Base-by-base conservation (phyloP, 1,140 invertebrate species). In the Cheumatopsyche charites region DNA sequence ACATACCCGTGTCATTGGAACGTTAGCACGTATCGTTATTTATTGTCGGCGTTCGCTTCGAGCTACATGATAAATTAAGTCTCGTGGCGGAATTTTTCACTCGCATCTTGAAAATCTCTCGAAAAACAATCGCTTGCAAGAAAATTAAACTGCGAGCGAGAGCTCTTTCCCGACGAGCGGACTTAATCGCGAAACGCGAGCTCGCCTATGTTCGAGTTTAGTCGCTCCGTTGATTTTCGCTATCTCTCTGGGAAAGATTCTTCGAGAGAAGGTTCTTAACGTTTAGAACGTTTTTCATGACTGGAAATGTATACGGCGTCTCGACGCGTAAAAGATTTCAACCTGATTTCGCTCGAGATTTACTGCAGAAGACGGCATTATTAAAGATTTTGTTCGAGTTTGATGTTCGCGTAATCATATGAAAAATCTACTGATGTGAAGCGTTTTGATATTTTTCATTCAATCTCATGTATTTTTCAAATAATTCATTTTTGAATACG, bases 131-230 rank as follows among this genome's bases (percentile, higher is more conserved):
- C 47, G 25, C 19, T 19, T 25, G 12, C 21, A 23, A 9, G 12
- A 12, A 19, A 58, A 58, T 58, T 58, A 58, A 58, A 19, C 55
- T 23, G 19, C 55, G 55, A 17, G 23, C 55, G 55, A 47, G 55
- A 58, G 55, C 55, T 58, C 25, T 58, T 58, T 58, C 55, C 29
- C 17, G 23, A 58, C 21, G 55, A 58, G 55, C 55, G 55, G 23
- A 12, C 55, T 58, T 58, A 58, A 58, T 58, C 55, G 55, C 11
- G 21, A 58, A 26, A 58, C 55, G 55, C 21, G 55, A 19, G 19
- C 55, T 19, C 19, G 47, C 11, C 55, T 36, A 36, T 36, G 11
- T 21, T 58, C 21, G 19, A 6, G 19, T 1, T 12, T 25, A 58
- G 23, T 58, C 55, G 55, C 55, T 58, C 55, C 17, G 23, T 13